phyloP scores from a whole-genome alignment of 2,113 vertebrate species.

The Triplophysa tibetana region DNA sequence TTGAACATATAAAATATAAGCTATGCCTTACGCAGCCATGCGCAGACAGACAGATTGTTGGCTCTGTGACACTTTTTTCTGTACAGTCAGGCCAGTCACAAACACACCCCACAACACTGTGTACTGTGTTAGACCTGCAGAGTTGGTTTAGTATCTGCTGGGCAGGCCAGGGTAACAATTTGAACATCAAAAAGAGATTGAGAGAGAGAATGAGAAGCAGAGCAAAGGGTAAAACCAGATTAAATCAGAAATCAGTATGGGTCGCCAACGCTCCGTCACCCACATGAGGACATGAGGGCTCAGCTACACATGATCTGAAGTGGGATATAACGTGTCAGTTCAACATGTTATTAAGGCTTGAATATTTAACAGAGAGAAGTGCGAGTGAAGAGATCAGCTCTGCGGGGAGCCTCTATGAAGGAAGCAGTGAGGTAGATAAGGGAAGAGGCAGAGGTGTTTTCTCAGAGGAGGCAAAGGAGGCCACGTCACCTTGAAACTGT shows the following conservation, averaged over 20 bases:
- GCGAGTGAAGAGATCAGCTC: neutral
- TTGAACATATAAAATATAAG: neutral
- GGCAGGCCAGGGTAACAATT: conserved; percentile 20
- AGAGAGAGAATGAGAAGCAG: conserved; percentile 12
- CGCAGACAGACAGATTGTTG: conserved; percentile 7
- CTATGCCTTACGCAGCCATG: neutral
- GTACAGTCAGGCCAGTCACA: conserved; percentile 3
- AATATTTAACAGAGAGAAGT: conserved; percentile 4
- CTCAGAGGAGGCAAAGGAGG: too few species aligned
- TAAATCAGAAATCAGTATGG: conserved; percentile 31
- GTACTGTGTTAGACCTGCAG: conserved; percentile 23
- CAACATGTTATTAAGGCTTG: conserved; percentile 17
- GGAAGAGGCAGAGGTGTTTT: too few species aligned
- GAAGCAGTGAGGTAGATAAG: neutral
- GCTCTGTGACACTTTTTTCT: neutral
- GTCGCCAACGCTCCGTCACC: conserved; percentile 22
- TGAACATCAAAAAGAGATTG: neutral
- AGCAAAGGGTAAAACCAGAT: conserved; percentile 26
- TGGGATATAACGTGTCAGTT: conserved; percentile 14
- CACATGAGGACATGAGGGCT: conserved; percentile 6
- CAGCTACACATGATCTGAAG: conserved; percentile 16
- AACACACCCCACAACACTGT: conserved; percentile 16
- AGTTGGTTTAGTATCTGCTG: conserved; percentile 26
- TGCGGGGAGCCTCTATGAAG: neutral
- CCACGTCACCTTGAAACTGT: too few species aligned